A percentile compares a stretch with the other conserved stretches of the same genome.
Conservation (phyloP, 2,113 vertebrate species). For the Chlamydotis undulata region DNA sequence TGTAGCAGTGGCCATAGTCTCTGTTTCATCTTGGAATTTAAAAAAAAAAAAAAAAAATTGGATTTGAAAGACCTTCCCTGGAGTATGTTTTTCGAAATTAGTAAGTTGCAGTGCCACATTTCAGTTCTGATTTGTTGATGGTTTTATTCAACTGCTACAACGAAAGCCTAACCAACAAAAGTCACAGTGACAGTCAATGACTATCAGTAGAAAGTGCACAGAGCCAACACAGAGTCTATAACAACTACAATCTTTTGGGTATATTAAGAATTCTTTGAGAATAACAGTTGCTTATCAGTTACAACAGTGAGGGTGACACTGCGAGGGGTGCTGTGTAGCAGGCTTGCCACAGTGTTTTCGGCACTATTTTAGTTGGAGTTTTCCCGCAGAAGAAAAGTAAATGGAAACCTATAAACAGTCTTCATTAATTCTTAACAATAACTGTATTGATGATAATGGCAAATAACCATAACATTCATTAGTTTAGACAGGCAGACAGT, state of each 20-base stretch:
- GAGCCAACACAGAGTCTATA: neutral
- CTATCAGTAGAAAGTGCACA: neutral
- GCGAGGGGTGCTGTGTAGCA: neutral
- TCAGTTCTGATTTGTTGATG: neutral
- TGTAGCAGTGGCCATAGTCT: neutral
- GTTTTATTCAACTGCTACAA: neutral
- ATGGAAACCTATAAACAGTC: neutral
- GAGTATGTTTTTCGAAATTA: neutral
- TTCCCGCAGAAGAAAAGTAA: neutral
- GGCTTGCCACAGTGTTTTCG: neutral
- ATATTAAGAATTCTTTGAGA: neutral
- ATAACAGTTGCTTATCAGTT: neutral
- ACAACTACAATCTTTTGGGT: neutral
- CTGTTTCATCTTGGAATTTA: neutral
- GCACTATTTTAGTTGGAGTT: neutral
- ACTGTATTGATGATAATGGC: neutral
- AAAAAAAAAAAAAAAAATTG: fast-evolving
- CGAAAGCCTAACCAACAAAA: neutral
- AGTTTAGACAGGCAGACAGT: neutral
- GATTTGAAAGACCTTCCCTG: neutral
- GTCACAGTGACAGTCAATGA: neutral
- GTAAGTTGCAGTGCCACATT: neutral
- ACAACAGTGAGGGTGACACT: neutral
- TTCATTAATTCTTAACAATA: neutral
- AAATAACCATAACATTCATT: neutral